Percentiles rank a stretch among this genome's conserved stretches.
Evolutionary conservation across 2,113 vertebrate genomes (phyloP).

Genomic region (Pollachius pollachius): DNA sequence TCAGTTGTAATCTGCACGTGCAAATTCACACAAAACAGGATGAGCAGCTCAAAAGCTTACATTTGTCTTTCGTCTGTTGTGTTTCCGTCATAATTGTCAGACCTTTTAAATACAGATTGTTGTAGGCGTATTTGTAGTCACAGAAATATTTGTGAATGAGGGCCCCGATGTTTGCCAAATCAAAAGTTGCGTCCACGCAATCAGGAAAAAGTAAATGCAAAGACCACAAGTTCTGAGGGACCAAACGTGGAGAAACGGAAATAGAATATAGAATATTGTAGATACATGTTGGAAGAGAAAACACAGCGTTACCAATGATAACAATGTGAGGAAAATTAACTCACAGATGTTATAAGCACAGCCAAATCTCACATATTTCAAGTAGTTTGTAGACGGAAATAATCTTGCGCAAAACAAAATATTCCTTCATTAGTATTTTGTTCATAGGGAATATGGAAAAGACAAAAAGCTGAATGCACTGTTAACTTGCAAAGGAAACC

Average conservation of each 20-base stretch:
- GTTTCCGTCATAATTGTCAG: no score
- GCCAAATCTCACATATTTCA: conserved; percentile 4
- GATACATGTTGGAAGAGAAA: no score
- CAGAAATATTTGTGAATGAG: conserved; percentile 2
- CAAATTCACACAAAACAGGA: not conserved
- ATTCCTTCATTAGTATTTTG: not conserved
- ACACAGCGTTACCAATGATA: not conserved
- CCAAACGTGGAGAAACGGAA: conserved; percentile 45
- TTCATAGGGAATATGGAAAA: not conserved
- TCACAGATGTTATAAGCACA: conserved; percentile 29
- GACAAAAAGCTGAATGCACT: conserved; percentile 28
- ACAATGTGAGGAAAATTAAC: conserved; percentile 12
- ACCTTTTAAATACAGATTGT: no score
- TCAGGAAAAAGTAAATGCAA: not conserved
- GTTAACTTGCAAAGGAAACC: conserved; percentile 26
- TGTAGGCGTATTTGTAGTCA: not conserved
- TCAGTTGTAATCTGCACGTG: conserved; percentile 9
- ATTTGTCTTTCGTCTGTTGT: no score
- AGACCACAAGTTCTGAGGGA: conserved; percentile 46
- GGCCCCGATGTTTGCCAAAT: not conserved
- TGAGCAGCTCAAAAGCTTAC: no score
- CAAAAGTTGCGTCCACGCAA: not conserved
- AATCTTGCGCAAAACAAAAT: no score
- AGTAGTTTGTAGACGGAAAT: conserved; percentile 10
- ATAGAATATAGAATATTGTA: not conserved